Evolutionary conservation across 2,888 invertebrate genomes (phyloP), one percentile per base, ranked within the genome.

Genomic region (Apotomis capreana): DNA sequence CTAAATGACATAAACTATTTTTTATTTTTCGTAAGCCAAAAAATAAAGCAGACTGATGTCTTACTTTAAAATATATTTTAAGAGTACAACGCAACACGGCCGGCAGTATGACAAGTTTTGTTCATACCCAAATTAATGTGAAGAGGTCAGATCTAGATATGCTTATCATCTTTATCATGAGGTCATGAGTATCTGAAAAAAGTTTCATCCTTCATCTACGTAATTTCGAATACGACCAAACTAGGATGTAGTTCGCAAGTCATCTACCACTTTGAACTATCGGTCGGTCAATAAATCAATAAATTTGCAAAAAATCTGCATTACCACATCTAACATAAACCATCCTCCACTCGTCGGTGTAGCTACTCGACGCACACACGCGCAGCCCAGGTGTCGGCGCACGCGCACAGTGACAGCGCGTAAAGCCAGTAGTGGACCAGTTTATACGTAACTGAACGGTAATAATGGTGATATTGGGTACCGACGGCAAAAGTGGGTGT

Each of bases 381-480:
- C 74, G 44, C 55, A 52, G 59, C 57, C 57, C 70, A 67, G 71
- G 71, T 70, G 73, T 74, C 60, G 57, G 62, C 62, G 67, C 77
- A 82, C 87, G 61, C 88, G 84, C 87, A 91, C 91, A 83, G 37
- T 44, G 40, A 69, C 78, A 79, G 1, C 78, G 92, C 90, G 92
- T 92, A 92, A 91, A 84, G 84, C 91, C 91, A 87, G 92, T 88
- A 88, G 91, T 86, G 79, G 82, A 86, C 91, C 88, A 89, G 91
- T 89, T 90, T 88, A 87, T 88, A 91, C 88, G 90, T 89, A 91
- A 90, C 89, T 87, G 89, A 91, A 91, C 91, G 88, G 89, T 91
- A 89, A 90, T 91, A 89, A 92, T 91, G 87, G 84, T 88, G 87
- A 89, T 88, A 89, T 87, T 87, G 83, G 78, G 89, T 91, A 92